phyloP scores from a whole-genome alignment of 2,113 vertebrate genomes.

The Calonectris borealis region DNA sequence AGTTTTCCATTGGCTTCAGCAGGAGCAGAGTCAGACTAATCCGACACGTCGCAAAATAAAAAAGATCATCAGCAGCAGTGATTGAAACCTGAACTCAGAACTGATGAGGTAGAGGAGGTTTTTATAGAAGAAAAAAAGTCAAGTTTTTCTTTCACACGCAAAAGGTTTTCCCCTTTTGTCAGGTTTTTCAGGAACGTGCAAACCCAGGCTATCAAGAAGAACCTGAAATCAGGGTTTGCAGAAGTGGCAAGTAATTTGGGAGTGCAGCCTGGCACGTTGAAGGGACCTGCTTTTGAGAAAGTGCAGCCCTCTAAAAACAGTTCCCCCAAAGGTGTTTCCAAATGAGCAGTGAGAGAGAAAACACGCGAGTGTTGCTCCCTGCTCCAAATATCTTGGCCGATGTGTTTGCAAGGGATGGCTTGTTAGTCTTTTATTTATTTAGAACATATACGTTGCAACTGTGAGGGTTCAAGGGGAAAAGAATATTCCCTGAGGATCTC shows the following conservation, averaged over 20 bases:
- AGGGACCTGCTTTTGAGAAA: slow-evolving; percentile 5
- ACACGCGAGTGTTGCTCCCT: not conserved
- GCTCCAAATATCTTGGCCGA: not conserved
- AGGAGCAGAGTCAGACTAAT: not conserved
- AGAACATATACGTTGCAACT: not conserved
- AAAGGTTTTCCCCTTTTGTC: not conserved
- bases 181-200: not conserved
- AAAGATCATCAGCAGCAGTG: not conserved
- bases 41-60: not conserved
- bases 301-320: not conserved
- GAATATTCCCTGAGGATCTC: not conserved
- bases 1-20: not conserved
- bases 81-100: not conserved
- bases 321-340: not conserved
- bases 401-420: not conserved
- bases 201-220: not conserved
- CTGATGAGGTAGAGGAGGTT: not conserved
- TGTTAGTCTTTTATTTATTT: not conserved
- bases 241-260: not conserved
- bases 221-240: not conserved
- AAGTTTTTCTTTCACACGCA: not conserved
- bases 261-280: fast-evolving
- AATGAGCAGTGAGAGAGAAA: not conserved
- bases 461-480: not conserved
- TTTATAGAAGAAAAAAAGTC: not conserved